phyloP scores from a whole-genome alignment of 2,888 invertebrate species.

The Linyphia triangularis region DNA sequence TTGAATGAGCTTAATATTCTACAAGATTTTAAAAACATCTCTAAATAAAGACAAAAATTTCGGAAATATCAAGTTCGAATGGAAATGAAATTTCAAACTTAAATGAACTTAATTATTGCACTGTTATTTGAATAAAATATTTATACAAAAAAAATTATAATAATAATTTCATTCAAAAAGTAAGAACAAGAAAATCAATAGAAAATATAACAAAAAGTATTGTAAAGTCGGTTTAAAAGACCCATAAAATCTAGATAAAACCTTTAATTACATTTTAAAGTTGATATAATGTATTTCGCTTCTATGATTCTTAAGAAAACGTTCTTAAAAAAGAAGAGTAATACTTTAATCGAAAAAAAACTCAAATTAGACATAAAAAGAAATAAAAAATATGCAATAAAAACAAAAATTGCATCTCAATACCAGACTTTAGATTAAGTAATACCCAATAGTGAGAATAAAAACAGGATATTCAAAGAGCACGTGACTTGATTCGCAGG shows the following conservation, averaged over 20 bases:
- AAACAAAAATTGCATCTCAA: constrained; percentile 35
- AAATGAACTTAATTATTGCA: too few relatives aligned
- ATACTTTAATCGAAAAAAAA: not conserved
- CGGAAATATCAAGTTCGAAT: too few relatives aligned
- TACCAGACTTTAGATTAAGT: constrained; percentile 11
- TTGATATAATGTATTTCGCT: not conserved
- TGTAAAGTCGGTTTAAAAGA: not conserved
- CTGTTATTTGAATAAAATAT: too few relatives aligned
- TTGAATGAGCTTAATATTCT: too few relatives aligned
- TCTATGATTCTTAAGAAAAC: not conserved
- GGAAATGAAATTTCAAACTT: too few relatives aligned
- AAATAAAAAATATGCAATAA: not conserved
- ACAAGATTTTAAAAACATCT: too few relatives aligned
- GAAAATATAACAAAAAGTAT: not conserved
- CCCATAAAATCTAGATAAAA: constrained; percentile 21
- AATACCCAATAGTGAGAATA: not conserved
- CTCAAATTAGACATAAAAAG: not conserved
- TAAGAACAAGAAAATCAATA: not conserved
- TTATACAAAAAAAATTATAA: too few relatives aligned
- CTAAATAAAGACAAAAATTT: too few relatives aligned
- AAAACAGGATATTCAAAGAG: constrained; percentile 11
- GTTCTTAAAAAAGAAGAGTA: not conserved
- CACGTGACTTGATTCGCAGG: constrained; percentile 49
- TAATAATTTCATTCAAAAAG: not conserved
- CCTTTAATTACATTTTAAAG: constrained; percentile 53